Conservation (phyloP, 2,113 vertebrate species). For the Hippocampus barbouri region DNA sequence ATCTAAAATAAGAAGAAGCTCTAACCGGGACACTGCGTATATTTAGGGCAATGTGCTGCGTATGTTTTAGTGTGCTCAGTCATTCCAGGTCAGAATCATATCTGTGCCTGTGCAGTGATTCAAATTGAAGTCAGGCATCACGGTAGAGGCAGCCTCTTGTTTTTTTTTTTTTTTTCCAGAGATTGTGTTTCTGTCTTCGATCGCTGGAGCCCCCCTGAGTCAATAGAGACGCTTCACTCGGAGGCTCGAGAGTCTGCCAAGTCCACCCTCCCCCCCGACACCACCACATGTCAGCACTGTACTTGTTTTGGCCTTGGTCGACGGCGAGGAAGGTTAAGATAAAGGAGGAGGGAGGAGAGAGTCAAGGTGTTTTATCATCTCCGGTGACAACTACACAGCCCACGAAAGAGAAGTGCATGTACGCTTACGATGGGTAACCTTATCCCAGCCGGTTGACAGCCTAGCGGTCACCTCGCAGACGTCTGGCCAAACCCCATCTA, state of each 20-base stretch:
- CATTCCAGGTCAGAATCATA: conserved; percentile 51
- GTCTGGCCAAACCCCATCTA: conserved; percentile 70
- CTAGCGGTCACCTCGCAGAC: conserved; percentile 69
- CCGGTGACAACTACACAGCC: conserved; percentile 61
- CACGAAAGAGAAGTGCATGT: conserved; percentile 55
- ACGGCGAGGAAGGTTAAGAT: conserved; percentile 48
- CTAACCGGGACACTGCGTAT: conserved; percentile 58
- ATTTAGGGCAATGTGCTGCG: conserved; percentile 51
- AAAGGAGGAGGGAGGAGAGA: conserved; percentile 50
- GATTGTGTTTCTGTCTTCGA: neutral
- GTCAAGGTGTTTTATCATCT: conserved; percentile 69
- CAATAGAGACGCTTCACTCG: conserved; percentile 41
- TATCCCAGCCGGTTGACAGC: conserved; percentile 61
- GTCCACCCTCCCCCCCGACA: neutral
- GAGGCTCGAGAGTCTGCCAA: conserved; percentile 37
- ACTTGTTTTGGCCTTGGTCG: conserved; percentile 28
- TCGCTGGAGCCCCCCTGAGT: conserved; percentile 27
- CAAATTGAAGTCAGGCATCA: conserved; percentile 17
- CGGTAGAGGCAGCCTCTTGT: conserved; percentile 6
- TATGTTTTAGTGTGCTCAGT: conserved; percentile 51
- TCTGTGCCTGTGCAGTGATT: conserved; percentile 23
- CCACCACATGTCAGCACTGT: conserved; percentile 27
- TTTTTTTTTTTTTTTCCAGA: conserved; percentile 24
- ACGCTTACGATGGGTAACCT: conserved; percentile 65
- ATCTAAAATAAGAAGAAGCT: conserved; percentile 53